Percentiles rank a stretch among this genome's conserved stretches.
Conservation (phyloP, 2,888 invertebrate species). For the Pherbina coryleti region DNA sequence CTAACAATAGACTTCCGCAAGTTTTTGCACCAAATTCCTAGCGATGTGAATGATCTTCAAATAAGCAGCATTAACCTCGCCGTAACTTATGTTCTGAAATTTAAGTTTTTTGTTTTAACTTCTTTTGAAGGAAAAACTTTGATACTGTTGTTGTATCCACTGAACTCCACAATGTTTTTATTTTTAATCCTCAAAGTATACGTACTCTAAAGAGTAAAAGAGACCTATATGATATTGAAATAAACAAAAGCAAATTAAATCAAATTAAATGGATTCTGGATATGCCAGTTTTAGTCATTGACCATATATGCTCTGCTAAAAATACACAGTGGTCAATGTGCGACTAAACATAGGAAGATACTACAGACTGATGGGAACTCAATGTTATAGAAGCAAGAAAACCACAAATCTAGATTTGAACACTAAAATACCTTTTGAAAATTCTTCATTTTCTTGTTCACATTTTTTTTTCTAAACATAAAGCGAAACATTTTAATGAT, state of each 20-base stretch:
- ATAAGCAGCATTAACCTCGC: not conserved
- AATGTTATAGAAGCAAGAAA: too few relatives aligned
- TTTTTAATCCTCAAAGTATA: slow-evolving; percentile 9
- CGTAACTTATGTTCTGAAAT: too few relatives aligned
- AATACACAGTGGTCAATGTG: not conserved
- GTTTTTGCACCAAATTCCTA: not conserved
- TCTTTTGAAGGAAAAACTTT: too few relatives aligned
- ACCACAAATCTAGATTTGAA: too few relatives aligned
- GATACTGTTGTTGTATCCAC: not conserved
- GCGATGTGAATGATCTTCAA: slow-evolving; percentile 11
- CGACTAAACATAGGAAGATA: not conserved
- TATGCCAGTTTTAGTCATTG: slow-evolving; percentile 23
- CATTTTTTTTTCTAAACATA: too few relatives aligned
- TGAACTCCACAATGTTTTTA: not conserved
- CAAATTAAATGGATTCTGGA: not conserved
- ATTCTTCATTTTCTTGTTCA: too few relatives aligned
- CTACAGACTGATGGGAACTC: too few relatives aligned
- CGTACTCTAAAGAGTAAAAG: not conserved
- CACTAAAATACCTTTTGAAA: too few relatives aligned
- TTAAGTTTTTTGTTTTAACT: not conserved
- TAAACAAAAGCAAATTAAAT: not conserved
- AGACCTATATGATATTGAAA: not conserved
- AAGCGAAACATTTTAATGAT: too few relatives aligned
- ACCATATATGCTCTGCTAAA: slow-evolving; percentile 7
- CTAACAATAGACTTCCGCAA: slow-evolving; percentile 16